Evolutionary conservation across 2,797 vertebrate species (phyloP).

Genomic region (Rhinella marina): DNA sequence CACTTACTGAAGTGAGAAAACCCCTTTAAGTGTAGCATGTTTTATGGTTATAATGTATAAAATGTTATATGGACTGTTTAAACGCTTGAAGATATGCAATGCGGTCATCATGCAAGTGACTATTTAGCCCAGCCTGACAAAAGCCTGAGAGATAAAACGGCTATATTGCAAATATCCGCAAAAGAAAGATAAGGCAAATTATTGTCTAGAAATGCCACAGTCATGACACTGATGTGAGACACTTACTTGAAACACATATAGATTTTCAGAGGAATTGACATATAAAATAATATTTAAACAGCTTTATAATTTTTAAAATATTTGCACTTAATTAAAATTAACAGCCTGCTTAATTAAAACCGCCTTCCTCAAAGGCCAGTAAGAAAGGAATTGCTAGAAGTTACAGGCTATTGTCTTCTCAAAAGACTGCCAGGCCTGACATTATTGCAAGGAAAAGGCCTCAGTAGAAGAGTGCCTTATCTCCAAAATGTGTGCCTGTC

Average conservation of each 20-base stretch:
- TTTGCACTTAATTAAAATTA: slow-evolving; percentile 61
- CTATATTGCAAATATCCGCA: slow-evolving; percentile 26
- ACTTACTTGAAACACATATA: slow-evolving; percentile 32
- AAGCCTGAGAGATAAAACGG: background rate
- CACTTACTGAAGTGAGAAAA: no score
- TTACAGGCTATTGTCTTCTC: slow-evolving; percentile 51
- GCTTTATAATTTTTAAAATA: slow-evolving; percentile 47
- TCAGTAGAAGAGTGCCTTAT: slow-evolving; percentile 52
- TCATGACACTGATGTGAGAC: slow-evolving; percentile 24
- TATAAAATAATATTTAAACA: slow-evolving; percentile 49
- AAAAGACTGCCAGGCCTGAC: slow-evolving; percentile 37
- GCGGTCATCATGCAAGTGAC: background rate
- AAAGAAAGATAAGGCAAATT: slow-evolving; percentile 10
- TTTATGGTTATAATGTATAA: no score
- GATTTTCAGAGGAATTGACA: slow-evolving; percentile 16
- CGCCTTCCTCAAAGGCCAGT: slow-evolving; percentile 47
- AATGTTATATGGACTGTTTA: no score
- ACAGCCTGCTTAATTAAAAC: slow-evolving; percentile 49
- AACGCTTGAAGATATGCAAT: no score
- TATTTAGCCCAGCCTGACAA: background rate
- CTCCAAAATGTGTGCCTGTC: slow-evolving; percentile 55
- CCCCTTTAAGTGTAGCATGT: no score
- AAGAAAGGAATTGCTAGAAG: slow-evolving; percentile 21
- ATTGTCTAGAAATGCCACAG: background rate
- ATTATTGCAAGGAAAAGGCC: slow-evolving; percentile 50